These are phyloP conservation scores for Drosophila pseudoobscura DNA, from an alignment of 1,140 invertebrate species.

Conservation along the genomic window DNA sequence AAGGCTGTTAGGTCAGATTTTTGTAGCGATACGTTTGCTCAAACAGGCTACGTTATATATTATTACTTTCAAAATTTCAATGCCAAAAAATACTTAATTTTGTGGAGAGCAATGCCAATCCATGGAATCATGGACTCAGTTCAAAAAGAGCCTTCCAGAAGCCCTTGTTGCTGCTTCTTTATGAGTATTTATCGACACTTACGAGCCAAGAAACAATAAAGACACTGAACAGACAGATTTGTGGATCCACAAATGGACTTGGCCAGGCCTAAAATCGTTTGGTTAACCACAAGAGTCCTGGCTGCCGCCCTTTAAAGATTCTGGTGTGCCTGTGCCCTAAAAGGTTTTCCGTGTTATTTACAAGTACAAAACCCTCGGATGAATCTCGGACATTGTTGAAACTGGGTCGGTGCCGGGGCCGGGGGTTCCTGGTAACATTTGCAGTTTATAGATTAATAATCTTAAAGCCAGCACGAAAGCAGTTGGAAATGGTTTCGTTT, in stretches of 20 bases:
- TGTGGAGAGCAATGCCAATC: no score
- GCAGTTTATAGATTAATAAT: slow-evolving; percentile 68
- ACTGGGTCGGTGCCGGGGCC: slow-evolving; percentile 35
- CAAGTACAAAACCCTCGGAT: not conserved
- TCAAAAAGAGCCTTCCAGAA: no score
- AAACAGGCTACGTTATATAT: not conserved
- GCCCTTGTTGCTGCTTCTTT: no score
- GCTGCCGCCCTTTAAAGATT: slow-evolving; percentile 1
- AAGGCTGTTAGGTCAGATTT: no score
- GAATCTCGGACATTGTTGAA: slow-evolving; percentile 25
- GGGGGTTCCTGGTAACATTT: slow-evolving; percentile 37
- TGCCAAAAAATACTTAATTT: no score
- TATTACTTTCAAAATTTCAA: no score
- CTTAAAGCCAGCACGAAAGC: slow-evolving; percentile 39
- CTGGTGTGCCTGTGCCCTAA: slow-evolving; percentile 6
- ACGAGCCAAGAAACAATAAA: no score
- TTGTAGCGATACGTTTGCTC: not conserved
- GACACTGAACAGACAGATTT: no score
- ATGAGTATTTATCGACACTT: no score
- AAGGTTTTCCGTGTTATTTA: slow-evolving; percentile 36
- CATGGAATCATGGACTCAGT: no score
- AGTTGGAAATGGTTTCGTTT: slow-evolving; percentile 17
- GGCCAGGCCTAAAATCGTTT: no score
- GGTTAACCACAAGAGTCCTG: not conserved
- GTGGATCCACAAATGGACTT: no score